Evolutionary conservation across 2,113 vertebrate species (phyloP), one percentile per base, ranked within the genome.

Genomic region (Daboia siamensis): DNA sequence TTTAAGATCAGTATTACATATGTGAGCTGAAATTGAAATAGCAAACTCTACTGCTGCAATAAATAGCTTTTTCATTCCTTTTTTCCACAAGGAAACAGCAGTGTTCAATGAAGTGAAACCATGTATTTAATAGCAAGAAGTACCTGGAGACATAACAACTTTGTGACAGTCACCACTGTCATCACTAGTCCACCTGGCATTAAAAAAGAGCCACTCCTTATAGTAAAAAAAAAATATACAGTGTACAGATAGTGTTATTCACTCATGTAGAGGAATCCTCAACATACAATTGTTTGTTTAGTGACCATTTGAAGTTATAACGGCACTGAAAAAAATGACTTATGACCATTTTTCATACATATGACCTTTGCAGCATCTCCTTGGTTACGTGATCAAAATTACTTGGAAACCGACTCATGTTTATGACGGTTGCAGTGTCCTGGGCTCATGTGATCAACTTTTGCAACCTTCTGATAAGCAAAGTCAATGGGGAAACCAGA

Each of bases 61-160:
- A 86, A 86, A 54, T 23, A 29, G 74, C 46, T 61, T 52, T 61
- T 61, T 21, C 46, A 17, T 44, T 61, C 74, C n/a, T 74, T 17
- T 74, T 74, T 88, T 88, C 85, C 85, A 92, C 29, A 69, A 33
- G 21, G 90, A 21, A 90, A 56, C 46, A 54, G 39, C 33, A 44
- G 64, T 4, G 15, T 48, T 90, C 88, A 90, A 21, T 93, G 46
- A 90, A 93, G 88, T 90, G 92, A 93, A 93, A 85, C 88, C 88
- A 90, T 64, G 88, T 64, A 90, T 64, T 54, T 93, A 90, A 93
- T 90, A 86, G 74, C 74, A 90, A 86, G 74, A 93, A 88, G 46
- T 92, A 89, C 44, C 92, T 90, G 26, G 88, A 92, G 92, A 90
- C 88, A 86, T 61, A 93, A 46, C 74, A 90, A 54, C 55, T 52